These are phyloP conservation scores for Sebastiscus albofasciatus DNA, from an alignment of 2,797 vertebrate species.

Conservation along the genomic window DNA sequence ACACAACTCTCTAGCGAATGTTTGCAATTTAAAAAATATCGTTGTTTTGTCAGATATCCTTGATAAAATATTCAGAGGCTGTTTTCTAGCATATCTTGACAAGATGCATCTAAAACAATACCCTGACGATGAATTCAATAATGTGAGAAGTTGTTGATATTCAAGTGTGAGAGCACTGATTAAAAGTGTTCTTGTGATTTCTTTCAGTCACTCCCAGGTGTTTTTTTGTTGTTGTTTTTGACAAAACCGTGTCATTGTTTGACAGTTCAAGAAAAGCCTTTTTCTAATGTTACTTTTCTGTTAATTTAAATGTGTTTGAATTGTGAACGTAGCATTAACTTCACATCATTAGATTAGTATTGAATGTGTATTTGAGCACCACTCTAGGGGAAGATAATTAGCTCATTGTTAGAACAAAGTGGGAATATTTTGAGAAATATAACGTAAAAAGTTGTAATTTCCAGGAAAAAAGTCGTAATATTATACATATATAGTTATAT, in stretches of 20 bases:
- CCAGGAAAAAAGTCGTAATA: no score
- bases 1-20: neutral
- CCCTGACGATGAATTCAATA: neutral
- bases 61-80: neutral
- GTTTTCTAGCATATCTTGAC: neutral
- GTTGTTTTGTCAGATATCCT: neutral
- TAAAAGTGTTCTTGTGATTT: neutral
- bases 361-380: neutral
- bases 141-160: neutral
- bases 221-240: neutral
- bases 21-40: neutral
- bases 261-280: neutral
- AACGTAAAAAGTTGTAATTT: no score
- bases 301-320: neutral
- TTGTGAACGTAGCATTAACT: neutral
- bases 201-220: no score
- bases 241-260: neutral
- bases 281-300: neutral
- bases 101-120: neutral
- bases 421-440: no score
- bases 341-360: neutral
- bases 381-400: neutral
- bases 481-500: fast-evolving
- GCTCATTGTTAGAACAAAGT: neutral
- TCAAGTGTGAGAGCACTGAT: neutral